phyloP scores from a whole-genome alignment of 2,113 vertebrate genomes.

The Perognathus longimembris region DNA sequence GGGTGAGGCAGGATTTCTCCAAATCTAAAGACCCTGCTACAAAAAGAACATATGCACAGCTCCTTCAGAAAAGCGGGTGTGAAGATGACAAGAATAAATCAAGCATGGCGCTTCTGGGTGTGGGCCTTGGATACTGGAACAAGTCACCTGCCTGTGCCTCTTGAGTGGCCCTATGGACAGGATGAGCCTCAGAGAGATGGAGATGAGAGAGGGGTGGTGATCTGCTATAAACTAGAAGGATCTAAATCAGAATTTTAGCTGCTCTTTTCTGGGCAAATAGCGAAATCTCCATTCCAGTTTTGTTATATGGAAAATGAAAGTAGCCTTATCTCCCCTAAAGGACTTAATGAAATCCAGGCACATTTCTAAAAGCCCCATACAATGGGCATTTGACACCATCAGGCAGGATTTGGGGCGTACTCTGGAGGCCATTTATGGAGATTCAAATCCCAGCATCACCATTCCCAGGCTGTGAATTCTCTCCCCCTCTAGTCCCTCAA shows the following conservation, averaged over 20 bases:
- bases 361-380: not conserved
- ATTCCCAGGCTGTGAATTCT: fast-evolving
- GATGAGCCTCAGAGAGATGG: not conserved
- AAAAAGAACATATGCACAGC: not conserved
- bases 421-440: fast-evolving
- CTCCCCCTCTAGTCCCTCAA: not conserved
- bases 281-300: not conserved
- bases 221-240: not conserved
- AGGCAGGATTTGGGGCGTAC: not conserved
- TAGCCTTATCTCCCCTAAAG: not conserved
- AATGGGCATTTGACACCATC: fast-evolving
- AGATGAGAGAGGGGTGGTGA: not conserved
- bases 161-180: too few species aligned
- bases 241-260: not conserved
- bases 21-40: not conserved
- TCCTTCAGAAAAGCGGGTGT: not conserved
- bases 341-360: not conserved
- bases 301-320: not conserved
- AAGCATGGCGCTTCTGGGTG: not conserved
- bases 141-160: not conserved
- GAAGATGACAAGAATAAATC: not conserved
- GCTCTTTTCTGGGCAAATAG: not conserved
- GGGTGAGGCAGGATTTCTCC: not conserved
- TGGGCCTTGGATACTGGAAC: too few species aligned
- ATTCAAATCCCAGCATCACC: not conserved